phyloP scores from a whole-genome alignment of 1,140 invertebrate species.

The Sitophilus oryzae region DNA sequence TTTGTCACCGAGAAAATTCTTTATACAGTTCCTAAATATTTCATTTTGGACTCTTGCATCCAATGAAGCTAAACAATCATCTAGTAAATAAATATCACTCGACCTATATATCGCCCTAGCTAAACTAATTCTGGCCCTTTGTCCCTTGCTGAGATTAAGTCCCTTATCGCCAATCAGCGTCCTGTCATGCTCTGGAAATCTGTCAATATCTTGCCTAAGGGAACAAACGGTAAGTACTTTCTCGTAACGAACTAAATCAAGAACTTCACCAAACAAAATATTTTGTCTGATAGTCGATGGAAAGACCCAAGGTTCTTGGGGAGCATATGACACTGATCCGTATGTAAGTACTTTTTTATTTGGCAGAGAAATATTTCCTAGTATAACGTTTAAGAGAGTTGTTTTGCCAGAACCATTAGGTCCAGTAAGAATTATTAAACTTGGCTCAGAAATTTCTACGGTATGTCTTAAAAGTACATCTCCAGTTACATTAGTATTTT shows the following conservation, averaged over 20 bases:
- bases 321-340: conserved; percentile 61
- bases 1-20: conserved; percentile 61
- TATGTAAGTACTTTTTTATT: conserved; percentile 52
- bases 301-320: conserved; percentile 67
- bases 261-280: conserved; percentile 54
- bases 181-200: conserved; percentile 63
- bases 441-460: conserved; percentile 48
- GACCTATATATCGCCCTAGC: conserved; percentile 76
- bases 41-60: conserved; percentile 77
- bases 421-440: conserved; percentile 66
- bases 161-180: conserved; percentile 79
- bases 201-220: conserved; percentile 62
- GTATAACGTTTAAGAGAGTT: conserved; percentile 62
- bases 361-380: conserved; percentile 61
- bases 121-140: conserved; percentile 83
- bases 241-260: conserved; percentile 13
- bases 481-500: conserved; percentile 48
- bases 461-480: conserved; percentile 48
- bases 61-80: conserved; percentile 77
- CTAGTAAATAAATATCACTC: conserved; percentile 72
- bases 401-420: conserved; percentile 77
- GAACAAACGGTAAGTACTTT: conserved; percentile 56
- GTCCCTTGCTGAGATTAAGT: conserved; percentile 73
- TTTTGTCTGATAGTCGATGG: conserved; percentile 53
- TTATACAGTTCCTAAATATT: conserved; percentile 68